A percentile compares a stretch with the other conserved stretches of the same genome.
Conservation (phyloP, 2,888 invertebrate genomes). For the Lepidochrysops patricia region DNA sequence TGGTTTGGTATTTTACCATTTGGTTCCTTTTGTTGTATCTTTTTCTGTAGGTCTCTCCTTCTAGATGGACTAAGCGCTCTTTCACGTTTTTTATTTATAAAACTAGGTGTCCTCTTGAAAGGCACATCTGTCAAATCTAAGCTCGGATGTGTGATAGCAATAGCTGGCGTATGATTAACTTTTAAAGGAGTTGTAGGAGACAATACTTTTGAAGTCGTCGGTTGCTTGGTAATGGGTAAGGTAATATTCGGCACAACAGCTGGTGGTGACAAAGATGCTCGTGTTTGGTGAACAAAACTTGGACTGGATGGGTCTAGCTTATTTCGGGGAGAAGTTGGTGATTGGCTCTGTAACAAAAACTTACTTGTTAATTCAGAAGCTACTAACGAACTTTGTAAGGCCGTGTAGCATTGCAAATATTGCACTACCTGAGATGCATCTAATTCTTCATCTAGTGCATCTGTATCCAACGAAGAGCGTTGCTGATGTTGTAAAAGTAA, state of each 20-base stretch:
- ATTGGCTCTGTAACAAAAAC: conserved; percentile 54
- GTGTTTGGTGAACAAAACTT: conserved; percentile 44
- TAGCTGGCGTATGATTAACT: conserved; percentile 65
- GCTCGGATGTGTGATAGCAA: conserved; percentile 75
- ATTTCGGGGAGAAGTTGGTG: conserved; percentile 69
- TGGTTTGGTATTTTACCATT: conserved; percentile 56
- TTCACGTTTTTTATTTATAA: conserved; percentile 68
- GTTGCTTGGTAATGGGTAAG: conserved; percentile 66
- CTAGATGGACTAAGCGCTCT: conserved; percentile 68
- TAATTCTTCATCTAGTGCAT: conserved; percentile 83
- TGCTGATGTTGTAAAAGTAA: conserved; percentile 88
- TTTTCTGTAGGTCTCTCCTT: conserved; percentile 62
- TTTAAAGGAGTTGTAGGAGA: conserved; percentile 46
- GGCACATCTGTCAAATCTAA: conserved; percentile 64
- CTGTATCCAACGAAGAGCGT: conserved; percentile 89
- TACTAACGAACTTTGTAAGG: too few relatives aligned
- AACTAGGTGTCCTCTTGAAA: conserved; percentile 65
- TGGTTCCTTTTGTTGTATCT: conserved; percentile 54
- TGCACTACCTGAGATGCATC: conserved; percentile 72
- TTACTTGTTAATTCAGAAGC: not conserved
- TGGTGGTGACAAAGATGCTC: conserved; percentile 61
- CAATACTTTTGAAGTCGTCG: conserved; percentile 50
- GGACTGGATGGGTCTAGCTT: conserved; percentile 61
- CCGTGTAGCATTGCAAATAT: not conserved
- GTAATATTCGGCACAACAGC: conserved; percentile 60